phyloP scores from a whole-genome alignment of 2,797 vertebrate genomes.

The Emydoidea blandingii region DNA sequence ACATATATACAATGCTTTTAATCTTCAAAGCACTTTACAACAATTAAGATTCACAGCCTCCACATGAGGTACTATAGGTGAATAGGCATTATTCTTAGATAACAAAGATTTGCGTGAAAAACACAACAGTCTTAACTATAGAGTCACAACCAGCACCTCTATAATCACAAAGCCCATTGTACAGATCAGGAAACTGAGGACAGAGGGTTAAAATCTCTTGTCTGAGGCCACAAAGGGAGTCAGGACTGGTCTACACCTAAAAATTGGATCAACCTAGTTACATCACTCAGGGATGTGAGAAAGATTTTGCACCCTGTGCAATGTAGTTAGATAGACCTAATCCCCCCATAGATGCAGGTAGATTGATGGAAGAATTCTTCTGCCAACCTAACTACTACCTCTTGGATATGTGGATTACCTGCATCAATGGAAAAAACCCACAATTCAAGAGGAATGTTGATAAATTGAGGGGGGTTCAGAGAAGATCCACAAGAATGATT shows the following conservation, averaged over 20 bases:
- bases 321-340: background rate
- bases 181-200: background rate
- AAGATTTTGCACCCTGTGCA: background rate
- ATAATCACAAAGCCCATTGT: background rate
- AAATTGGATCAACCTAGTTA: background rate
- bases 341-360: background rate
- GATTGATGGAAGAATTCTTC: background rate
- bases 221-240: background rate
- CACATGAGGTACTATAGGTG: background rate
- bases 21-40: slow-evolving; percentile 14
- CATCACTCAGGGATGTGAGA: background rate
- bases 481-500: background rate
- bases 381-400: background rate
- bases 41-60: slow-evolving; percentile 14
- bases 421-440: background rate
- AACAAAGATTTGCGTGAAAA: slow-evolving; percentile 19
- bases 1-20: background rate
- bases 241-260: background rate
- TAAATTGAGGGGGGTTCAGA: background rate
- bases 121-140: slow-evolving; percentile 1
- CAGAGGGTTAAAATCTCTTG: background rate
- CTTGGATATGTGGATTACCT: background rate
- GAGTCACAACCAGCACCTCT: background rate
- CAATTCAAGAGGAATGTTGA: background rate
- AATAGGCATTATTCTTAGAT: background rate